These are phyloP conservation scores for Coregonus sp. DNA, from an alignment of 2,797 vertebrate genomes.

Conservation along the genomic window DNA sequence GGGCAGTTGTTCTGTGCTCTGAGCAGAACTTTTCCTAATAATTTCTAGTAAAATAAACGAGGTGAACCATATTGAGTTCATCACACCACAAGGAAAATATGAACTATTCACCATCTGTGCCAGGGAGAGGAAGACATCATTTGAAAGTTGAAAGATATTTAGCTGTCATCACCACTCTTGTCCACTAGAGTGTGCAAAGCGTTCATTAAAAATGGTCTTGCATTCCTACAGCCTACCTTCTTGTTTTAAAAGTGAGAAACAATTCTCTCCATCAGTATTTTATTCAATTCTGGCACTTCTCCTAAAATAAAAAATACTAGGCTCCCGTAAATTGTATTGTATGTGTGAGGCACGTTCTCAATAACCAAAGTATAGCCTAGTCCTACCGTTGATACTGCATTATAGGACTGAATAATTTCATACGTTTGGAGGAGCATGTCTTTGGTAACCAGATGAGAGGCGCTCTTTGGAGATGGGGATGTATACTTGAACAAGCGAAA, in stretches of 20 bases:
- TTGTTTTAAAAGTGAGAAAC: too few species aligned
- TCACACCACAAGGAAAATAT: not conserved
- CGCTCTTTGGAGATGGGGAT: not conserved
- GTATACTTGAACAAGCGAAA: not conserved
- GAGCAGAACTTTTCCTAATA: too few species aligned
- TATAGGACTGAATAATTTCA: too few species aligned
- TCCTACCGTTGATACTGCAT: too few species aligned
- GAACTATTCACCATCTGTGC: not conserved
- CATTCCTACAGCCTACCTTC: not conserved
- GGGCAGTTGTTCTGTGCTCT: too few species aligned
- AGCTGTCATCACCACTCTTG: slow-evolving; percentile 2
- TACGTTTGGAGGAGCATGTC: too few species aligned
- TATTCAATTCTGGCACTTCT: not conserved
- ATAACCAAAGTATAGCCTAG: too few species aligned
- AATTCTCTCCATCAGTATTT: too few species aligned
- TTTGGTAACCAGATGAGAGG: too few species aligned
- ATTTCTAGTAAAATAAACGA: not conserved
- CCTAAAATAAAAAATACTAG: too few species aligned
- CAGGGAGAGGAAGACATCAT: not conserved
- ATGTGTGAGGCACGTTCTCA: too few species aligned
- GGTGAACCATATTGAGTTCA: not conserved
- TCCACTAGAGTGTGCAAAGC: slow-evolving; percentile 13
- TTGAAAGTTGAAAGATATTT: not conserved
- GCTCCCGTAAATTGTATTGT: too few species aligned
- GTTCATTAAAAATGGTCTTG: not conserved